Evolutionary conservation across 2,888 invertebrate genomes (phyloP), one percentile per base, ranked within the genome.

Genomic region (Argynnis bischoffii): DNA sequence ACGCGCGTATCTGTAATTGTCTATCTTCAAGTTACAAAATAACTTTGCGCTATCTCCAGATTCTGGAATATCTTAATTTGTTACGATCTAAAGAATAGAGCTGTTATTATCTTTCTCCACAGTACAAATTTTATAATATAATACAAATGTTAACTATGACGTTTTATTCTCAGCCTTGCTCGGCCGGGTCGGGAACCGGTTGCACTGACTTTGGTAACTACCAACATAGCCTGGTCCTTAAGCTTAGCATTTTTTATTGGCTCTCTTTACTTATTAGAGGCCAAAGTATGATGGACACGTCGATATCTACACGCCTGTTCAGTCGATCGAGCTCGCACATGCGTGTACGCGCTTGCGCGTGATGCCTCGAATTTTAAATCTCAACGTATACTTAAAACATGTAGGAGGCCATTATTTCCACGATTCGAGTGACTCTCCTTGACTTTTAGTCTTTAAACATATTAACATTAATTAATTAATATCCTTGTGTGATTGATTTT

Each of bases 121-220:
- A 74, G 77, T 75, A 81, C 81, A n/a, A n/a, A n/a, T n/a, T n/a
- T n/a, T n/a, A n/a, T n/a, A n/a, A n/a, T n/a, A n/a, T n/a, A n/a
- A n/a, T n/a, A n/a, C n/a, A 77, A 82, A 82, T 80, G 78, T 81
- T 81, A 81, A 73, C 68, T 71, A 84, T 85, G 84, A 80, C 80
- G 76, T 76, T 76, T 82, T 85, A 88, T 85, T 41, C 85, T 79
- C 77, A 80, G 79, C 79, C 83, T 82, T 81, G 85, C 79, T 77
- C 72, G 75, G 80, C 76, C 80, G 77, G 83, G 76, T 76, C 77
- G 76, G 79, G 83, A 90, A 91, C 92, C 90, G 91, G 91, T 91
- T 84, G 85, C 76, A 77, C 60, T 79, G 81, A 83, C 83, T 80
- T 80, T 86, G 83, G 73, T 75, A 75, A 69, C 74, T 69, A 74